Conservation (phyloP, 2,888 invertebrate genomes). For the Spodoptera picta region DNA sequence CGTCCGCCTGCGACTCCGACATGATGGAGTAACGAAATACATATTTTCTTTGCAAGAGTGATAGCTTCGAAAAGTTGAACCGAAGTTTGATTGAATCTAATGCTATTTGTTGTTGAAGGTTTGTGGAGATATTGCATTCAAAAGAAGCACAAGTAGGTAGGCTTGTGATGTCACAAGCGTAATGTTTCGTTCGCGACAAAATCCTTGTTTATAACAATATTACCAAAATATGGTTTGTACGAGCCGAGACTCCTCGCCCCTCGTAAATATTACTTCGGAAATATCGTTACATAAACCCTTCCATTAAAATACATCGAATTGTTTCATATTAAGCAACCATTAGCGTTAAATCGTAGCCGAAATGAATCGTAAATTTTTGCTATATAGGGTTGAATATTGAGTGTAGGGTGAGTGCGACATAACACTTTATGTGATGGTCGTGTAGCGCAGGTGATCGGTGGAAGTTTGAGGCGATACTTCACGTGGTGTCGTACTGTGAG, state of each 20-base stretch:
- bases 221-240: slow-evolving; percentile 35
- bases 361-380: neutral
- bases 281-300: slow-evolving; percentile 46
- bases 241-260: slow-evolving; percentile 29
- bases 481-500: slow-evolving; percentile 21
- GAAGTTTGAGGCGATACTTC: slow-evolving; percentile 36
- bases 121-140: neutral
- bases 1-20: slow-evolving; percentile 20
- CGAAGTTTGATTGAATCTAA: slow-evolving; percentile 25
- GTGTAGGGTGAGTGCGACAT: neutral
- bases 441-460: slow-evolving; percentile 40
- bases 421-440: slow-evolving; percentile 1
- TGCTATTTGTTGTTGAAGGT: neutral
- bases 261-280: slow-evolving; percentile 42
- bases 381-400: slow-evolving; percentile 19
- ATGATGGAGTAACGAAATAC: slow-evolving; percentile 5
- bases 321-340: slow-evolving; percentile 40
- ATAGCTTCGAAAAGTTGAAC: slow-evolving; percentile 20
- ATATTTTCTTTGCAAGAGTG: slow-evolving; percentile 25
- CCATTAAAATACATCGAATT: slow-evolving; percentile 40
- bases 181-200: neutral
- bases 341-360: neutral
- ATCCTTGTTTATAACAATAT: slow-evolving; percentile 24
- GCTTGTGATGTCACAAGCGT: no score
- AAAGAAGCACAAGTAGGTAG: no score